Evolutionary conservation across 2,113 vertebrate genomes (phyloP).

Genomic region (Cottus gobio): DNA sequence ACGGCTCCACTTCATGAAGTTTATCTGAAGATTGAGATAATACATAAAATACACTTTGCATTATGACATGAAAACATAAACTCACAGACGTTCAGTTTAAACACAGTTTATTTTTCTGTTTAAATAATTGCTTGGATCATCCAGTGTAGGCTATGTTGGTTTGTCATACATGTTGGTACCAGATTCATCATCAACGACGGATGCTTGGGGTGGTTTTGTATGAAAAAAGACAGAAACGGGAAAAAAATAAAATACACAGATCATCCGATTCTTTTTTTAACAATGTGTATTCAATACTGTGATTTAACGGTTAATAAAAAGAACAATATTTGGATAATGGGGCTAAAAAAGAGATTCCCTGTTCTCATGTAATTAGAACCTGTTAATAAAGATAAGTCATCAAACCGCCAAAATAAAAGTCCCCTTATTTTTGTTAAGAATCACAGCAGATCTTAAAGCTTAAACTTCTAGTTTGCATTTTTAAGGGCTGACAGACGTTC

Average conservation of each 20-base stretch:
- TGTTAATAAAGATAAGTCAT: conserved; percentile 80
- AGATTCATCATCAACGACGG: conserved; percentile 87
- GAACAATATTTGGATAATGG: conserved; percentile 66
- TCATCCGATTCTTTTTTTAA: conserved; percentile 17
- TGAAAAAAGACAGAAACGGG: conserved; percentile 87
- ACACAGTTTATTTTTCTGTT: conserved; percentile 99
- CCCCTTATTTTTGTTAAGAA: conserved; percentile 85
- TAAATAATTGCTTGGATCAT: conserved; percentile 99
- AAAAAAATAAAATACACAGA: conserved; percentile 73
- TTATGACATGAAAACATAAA: not conserved
- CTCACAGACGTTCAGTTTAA: conserved; percentile 82
- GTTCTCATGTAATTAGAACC: conserved; percentile 64
- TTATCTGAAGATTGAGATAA: not conserved
- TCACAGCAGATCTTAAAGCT: conserved; percentile 92
- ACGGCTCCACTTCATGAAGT: not conserved
- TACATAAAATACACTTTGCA: not conserved
- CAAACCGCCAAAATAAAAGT: conserved; percentile 89
- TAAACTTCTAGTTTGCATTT: conserved; percentile 91
- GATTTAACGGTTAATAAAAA: conserved; percentile 48
- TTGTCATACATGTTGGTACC: conserved; percentile 93
- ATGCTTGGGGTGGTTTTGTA: conserved; percentile 87
- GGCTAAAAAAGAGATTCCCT: conserved; percentile 69
- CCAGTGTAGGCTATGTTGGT: conserved; percentile 95
- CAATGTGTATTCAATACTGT: conserved; percentile 24
- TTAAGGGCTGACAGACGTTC: conserved; percentile 88